Conservation (phyloP, 2,113 vertebrate species). For the Haliaeetus leucogaster region DNA sequence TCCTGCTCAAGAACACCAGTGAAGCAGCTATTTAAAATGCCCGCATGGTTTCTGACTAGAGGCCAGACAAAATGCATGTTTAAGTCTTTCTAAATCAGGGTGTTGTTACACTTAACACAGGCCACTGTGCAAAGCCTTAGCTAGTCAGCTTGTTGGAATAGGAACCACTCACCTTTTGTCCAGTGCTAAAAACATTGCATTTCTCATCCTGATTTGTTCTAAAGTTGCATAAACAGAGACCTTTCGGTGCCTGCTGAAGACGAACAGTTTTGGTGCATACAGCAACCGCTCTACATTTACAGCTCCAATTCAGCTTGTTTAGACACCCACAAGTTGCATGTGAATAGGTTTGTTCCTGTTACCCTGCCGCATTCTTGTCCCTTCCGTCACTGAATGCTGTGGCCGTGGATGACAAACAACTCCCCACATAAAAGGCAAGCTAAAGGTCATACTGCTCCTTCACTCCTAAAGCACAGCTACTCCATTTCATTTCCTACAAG, state of each 20-base stretch:
- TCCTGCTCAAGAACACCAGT: not conserved
- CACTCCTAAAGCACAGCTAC: not conserved
- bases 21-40: not conserved
- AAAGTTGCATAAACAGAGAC: not conserved
- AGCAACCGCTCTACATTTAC: not conserved
- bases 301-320: not conserved
- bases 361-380: not conserved
- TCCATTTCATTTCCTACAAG: accelerated
- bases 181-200: not conserved
- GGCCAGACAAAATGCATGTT: not conserved
- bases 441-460: not conserved
- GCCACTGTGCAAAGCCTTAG: not conserved
- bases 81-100: not conserved
- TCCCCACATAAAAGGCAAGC: constrained; percentile 11
- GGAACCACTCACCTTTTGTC: not conserved
- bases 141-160: not conserved
- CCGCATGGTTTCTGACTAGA: not conserved
- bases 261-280: not conserved
- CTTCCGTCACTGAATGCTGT: not conserved
- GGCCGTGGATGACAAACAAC: not conserved
- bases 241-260: not conserved
- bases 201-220: not conserved
- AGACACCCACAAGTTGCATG: not conserved
- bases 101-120: not conserved
- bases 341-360: not conserved